Conservation (phyloP, 2,113 vertebrate genomes). For the Crocuta crocuta region DNA sequence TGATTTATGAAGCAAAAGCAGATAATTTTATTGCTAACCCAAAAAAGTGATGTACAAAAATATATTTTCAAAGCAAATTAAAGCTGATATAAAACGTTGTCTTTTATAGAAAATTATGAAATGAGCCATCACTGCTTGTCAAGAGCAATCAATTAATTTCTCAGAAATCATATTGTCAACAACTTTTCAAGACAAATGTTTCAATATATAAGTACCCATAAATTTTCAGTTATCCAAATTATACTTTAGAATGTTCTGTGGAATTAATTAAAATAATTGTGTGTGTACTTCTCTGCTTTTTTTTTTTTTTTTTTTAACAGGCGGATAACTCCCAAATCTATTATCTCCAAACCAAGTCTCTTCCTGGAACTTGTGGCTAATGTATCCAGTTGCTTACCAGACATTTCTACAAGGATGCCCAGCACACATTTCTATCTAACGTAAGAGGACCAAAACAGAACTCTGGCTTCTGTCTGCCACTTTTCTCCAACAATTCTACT, state of each 20-base stretch:
- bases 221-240: constrained; percentile 47
- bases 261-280: constrained; percentile 56
- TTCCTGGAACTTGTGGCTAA: not conserved
- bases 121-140: constrained; percentile 35
- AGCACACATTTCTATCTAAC: not conserved
- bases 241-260: not conserved
- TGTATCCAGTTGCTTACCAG: not conserved
- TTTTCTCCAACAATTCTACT: not conserved
- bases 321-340: not conserved
- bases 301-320: not conserved
- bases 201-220: constrained; percentile 64
- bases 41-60: not conserved
- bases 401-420: not conserved
- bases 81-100: not conserved
- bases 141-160: constrained; percentile 63
- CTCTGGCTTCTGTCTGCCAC: accelerated
- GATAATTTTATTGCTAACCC: constrained; percentile 67
- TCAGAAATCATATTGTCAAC: constrained; percentile 58
- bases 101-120: constrained; percentile 47
- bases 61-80: constrained; percentile 31
- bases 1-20: constrained; percentile 74
- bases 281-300: not conserved
- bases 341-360: not conserved
- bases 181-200: constrained; percentile 75
- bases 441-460: not conserved